These are phyloP conservation scores for Meloidogyne floridensis DNA, from an alignment of 1,140 invertebrate species.

Conservation along the genomic window DNA sequence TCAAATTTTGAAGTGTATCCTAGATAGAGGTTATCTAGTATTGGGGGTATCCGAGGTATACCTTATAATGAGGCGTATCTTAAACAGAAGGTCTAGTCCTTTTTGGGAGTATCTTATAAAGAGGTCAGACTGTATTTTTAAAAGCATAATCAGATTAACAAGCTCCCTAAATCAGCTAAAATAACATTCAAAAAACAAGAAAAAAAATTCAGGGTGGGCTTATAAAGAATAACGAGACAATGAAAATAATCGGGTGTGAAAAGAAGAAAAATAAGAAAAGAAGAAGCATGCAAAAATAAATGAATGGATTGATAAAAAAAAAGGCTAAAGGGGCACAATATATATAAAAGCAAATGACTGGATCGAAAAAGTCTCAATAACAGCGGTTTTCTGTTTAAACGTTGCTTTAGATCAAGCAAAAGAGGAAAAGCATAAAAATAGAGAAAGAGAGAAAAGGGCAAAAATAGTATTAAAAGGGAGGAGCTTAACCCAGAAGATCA, in stretches of 20 bases:
- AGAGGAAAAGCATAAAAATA: neutral
- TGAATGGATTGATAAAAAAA: slow-evolving; percentile 5
- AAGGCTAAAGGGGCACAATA: neutral
- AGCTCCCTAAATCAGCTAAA: too few relatives aligned
- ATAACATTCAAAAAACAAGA: neutral
- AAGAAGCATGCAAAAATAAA: slow-evolving; percentile 8
- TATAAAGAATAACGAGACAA: slow-evolving; percentile 11
- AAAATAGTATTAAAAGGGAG: neutral
- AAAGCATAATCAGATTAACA: too few relatives aligned
- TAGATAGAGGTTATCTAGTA: too few relatives aligned
- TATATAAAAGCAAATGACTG: too few relatives aligned
- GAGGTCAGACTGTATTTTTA: too few relatives aligned
- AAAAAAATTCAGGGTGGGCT: slow-evolving; percentile 1
- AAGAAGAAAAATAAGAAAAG: neutral
- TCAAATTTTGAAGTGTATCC: too few relatives aligned
- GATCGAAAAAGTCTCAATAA: slow-evolving; percentile 13
- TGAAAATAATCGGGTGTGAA: slow-evolving; percentile 17
- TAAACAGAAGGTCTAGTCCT: too few relatives aligned
- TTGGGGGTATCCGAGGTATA: too few relatives aligned
- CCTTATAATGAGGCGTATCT: too few relatives aligned
- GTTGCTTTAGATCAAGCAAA: neutral
- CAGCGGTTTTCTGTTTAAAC: neutral
- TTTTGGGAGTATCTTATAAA: too few relatives aligned
- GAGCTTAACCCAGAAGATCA: too few relatives aligned
- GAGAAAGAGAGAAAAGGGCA: slow-evolving; percentile 7